These are phyloP conservation scores for Coreoperca whiteheadi DNA, from an alignment of 2,113 vertebrate species.

Conservation along the genomic window DNA sequence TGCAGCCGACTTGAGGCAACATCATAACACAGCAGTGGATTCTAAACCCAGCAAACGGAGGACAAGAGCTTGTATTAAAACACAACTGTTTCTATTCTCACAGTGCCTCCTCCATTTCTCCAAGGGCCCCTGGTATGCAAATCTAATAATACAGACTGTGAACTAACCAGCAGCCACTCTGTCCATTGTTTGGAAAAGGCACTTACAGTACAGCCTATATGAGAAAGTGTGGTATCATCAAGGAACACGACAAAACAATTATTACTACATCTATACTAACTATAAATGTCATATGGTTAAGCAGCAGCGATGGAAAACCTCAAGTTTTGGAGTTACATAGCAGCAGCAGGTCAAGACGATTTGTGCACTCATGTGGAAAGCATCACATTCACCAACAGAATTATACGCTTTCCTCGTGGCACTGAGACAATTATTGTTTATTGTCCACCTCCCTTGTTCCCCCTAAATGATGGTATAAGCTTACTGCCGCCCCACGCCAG, in stretches of 20 bases:
- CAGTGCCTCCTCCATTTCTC: constrained; percentile 55
- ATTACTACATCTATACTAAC: constrained; percentile 31
- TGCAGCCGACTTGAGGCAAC: constrained; percentile 22
- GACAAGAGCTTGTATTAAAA: constrained; percentile 56
- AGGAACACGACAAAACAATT: constrained; percentile 11
- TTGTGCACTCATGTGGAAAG: constrained; percentile 78
- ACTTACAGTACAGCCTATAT: constrained; percentile 56
- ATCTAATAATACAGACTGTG: constrained; percentile 71
- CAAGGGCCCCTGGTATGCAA: constrained; percentile 66
- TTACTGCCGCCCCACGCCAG: constrained; percentile 61
- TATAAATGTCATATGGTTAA: constrained; percentile 45
- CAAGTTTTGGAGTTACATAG: constrained; percentile 64
- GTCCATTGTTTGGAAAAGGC: constrained; percentile 59
- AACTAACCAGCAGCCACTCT: constrained; percentile 56
- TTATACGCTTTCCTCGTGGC: constrained; percentile 72
- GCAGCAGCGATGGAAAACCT: constrained; percentile 63
- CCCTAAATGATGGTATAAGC: constrained; percentile 69
- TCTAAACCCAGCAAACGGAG: constrained; percentile 32
- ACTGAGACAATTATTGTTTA: constrained; percentile 75
- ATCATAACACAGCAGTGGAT: constrained; percentile 40
- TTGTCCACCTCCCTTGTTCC: constrained; percentile 68
- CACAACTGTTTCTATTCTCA: constrained; percentile 64
- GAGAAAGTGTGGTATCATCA: constrained; percentile 40
- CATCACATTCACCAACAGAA: constrained; percentile 75
- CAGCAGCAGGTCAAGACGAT: constrained; percentile 72